Conservation (phyloP, 2,797 vertebrate genomes). For the Labeo calbasu region DNA sequence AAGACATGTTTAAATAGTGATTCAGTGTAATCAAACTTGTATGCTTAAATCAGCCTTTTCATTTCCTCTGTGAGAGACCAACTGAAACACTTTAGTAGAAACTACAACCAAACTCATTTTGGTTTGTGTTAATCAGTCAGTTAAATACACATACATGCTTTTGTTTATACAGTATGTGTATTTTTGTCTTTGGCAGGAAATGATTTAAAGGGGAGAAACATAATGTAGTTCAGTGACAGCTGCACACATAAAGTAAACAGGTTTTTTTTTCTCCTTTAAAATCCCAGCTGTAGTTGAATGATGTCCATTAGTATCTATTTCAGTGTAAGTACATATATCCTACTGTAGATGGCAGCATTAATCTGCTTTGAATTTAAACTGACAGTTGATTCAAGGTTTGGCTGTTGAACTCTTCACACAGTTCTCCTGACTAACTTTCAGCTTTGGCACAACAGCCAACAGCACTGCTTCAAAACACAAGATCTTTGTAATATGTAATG, state of each 20-base stretch:
- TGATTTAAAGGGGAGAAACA: neutral
- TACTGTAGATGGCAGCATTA: conserved; percentile 55
- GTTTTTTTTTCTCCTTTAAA: no score
- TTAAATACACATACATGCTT: neutral
- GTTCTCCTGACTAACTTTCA: neutral
- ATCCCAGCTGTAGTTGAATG: neutral
- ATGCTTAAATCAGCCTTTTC: neutral
- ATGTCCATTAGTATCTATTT: neutral
- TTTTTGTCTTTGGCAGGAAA: neutral
- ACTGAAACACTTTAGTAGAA: neutral
- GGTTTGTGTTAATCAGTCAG: neutral
- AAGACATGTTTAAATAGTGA: neutral
- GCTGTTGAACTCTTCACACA: neutral
- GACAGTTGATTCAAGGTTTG: neutral
- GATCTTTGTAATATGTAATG: no score
- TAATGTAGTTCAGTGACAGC: neutral
- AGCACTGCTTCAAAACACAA: no score
- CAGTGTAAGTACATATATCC: neutral
- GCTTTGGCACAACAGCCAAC: neutral
- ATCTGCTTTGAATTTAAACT: neutral
- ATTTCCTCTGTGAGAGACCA: neutral
- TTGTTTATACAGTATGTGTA: neutral
- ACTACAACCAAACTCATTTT: neutral
- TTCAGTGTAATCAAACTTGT: neutral
- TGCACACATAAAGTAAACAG: no score